Percentiles rank a stretch among this genome's conserved stretches.
These are phyloP conservation scores for Isichthys henryi DNA, from an alignment of 2,113 vertebrate species.

Conservation along the genomic window DNA sequence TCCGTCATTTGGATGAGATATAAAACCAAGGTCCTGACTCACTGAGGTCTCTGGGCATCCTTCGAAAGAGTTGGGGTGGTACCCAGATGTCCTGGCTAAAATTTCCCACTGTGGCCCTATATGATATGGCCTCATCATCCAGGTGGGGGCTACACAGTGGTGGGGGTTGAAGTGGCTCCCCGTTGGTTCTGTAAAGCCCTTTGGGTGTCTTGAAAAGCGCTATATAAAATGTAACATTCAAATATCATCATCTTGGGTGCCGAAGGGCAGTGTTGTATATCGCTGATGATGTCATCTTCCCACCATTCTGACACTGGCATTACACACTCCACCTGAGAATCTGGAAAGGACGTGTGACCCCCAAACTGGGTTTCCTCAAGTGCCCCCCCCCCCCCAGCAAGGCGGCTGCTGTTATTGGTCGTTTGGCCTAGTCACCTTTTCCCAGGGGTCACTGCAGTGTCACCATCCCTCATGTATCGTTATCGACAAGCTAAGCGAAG, in stretches of 20 bases:
- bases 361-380: background rate
- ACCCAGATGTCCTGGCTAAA: background rate
- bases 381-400: background rate
- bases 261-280: background rate
- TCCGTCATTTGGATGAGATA: background rate
- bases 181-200: background rate
- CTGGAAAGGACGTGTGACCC: background rate
- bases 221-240: no score
- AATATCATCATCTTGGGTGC: background rate
- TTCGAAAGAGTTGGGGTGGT: background rate
- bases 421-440: background rate
- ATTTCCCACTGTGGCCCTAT: background rate
- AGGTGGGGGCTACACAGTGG: background rate
- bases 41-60: background rate
- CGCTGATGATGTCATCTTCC: background rate
- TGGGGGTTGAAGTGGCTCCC: background rate
- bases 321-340: background rate
- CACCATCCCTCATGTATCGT: background rate
- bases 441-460: background rate
- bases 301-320: background rate
- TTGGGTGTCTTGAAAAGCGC: background rate
- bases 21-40: background rate
- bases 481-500: background rate
- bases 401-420: background rate
- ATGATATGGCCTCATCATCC: background rate